Percentiles rank a stretch among this genome's conserved stretches.
Conservation (phyloP, 2,113 vertebrate species). For the Amazona guildingii region DNA sequence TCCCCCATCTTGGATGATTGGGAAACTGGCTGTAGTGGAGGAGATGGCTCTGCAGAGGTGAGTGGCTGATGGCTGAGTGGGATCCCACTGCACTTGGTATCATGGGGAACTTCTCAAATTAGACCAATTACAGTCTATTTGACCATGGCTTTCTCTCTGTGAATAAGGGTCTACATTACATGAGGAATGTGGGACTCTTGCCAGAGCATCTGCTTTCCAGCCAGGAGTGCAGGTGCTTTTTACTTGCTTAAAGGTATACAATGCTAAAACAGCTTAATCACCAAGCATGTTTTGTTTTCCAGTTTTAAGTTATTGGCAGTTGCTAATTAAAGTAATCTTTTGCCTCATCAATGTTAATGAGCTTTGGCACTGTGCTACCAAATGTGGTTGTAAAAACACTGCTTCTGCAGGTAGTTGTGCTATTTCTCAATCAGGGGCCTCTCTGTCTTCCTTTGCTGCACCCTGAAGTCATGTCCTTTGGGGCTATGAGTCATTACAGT, state of each 20-base stretch:
- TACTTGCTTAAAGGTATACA: not conserved
- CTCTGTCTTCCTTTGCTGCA: not conserved
- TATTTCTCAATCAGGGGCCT: not conserved
- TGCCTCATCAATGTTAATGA: not conserved
- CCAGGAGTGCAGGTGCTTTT: not conserved
- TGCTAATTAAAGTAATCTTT: not conserved
- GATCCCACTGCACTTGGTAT: not conserved
- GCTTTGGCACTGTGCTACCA: not conserved
- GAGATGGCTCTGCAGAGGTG: not conserved
- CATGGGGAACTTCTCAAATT: not conserved
- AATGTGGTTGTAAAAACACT: not conserved
- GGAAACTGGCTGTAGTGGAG: not conserved
- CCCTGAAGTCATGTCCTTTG: not conserved
- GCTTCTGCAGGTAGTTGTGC: not conserved
- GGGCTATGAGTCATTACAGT: conserved; percentile 12
- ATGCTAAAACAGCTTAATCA: not conserved
- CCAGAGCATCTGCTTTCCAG: not conserved
- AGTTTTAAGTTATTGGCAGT: not conserved
- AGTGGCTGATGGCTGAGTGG: not conserved
- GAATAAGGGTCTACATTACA: not conserved
- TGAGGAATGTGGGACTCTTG: not conserved
- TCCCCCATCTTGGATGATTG: rapidly evolving
- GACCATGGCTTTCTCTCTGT: not conserved
- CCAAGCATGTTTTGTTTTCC: not conserved
- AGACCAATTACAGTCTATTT: not conserved